These are phyloP conservation scores for Erpornis zantholeuca DNA, from an alignment of 2,113 vertebrate genomes.

Conservation along the genomic window DNA sequence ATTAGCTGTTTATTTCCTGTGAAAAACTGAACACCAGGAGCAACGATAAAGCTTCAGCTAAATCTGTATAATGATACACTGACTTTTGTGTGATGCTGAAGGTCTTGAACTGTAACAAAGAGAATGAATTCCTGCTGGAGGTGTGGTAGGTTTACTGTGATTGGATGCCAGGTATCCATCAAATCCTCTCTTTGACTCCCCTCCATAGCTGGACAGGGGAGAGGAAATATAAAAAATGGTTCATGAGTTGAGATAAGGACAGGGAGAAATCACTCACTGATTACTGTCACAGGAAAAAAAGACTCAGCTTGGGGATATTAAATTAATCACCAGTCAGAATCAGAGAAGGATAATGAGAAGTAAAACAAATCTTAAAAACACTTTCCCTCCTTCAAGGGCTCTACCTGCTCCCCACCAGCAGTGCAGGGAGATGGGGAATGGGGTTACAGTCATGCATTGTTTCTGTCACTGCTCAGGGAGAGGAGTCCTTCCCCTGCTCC, in stretches of 20 bases:
- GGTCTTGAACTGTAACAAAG: not conserved
- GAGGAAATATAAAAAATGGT: not conserved
- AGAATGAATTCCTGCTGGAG: not conserved
- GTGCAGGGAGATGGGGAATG: not conserved
- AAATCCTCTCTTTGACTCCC: not conserved
- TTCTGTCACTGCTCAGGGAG: not conserved
- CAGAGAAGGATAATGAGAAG: not conserved
- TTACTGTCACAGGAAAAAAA: not conserved
- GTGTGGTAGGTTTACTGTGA: not conserved
- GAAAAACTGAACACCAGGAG: not conserved
- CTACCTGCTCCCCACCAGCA: not conserved
- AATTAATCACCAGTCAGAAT: not conserved
- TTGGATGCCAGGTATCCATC: not conserved
- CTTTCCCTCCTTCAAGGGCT: not conserved
- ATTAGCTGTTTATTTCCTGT: conserved; percentile 27
- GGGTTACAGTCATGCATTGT: accelerated
- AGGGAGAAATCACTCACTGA: not conserved
- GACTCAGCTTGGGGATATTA: not conserved
- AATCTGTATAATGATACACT: not conserved
- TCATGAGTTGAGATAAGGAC: not conserved
- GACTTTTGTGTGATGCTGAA: not conserved
- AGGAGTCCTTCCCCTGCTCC: not conserved
- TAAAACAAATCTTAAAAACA: not conserved
- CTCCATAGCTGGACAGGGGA: not conserved
- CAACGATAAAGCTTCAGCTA: not conserved